Evolutionary conservation across 1,140 invertebrate species (phyloP).

Genomic region (Drosophila punjabiensis): DNA sequence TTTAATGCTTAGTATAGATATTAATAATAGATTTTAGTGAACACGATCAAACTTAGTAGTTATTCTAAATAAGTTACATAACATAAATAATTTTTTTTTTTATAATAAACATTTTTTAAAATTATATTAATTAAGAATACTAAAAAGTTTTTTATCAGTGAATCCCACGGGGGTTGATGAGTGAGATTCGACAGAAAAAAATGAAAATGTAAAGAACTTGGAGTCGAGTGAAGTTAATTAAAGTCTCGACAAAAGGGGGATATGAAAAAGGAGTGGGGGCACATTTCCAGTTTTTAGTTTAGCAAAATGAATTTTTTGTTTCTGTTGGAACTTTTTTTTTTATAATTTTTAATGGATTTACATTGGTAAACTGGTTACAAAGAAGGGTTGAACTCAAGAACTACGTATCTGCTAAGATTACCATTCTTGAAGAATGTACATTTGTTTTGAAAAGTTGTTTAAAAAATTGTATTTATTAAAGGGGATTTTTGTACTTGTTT

Average conservation of each 20-base stretch:
- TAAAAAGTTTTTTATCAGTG: neutral
- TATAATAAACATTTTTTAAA: neutral
- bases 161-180: slow-evolving; percentile 25
- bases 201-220: slow-evolving; percentile 34
- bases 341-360: slow-evolving; percentile 14
- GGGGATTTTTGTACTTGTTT: no score
- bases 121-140: neutral
- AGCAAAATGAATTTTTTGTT: slow-evolving; percentile 11
- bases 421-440: neutral
- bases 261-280: slow-evolving; percentile 21
- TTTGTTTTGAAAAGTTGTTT: no score
- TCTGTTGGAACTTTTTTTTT: neutral
- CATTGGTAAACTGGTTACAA: slow-evolving; percentile 6
- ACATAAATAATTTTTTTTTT: neutral
- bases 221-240: slow-evolving; percentile 68
- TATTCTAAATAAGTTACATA: no score
- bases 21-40: no score
- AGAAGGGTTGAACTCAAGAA: neutral
- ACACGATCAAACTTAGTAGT: no score
- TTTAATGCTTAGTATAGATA: no score
- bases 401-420: neutral
- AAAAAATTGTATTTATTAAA: no score
- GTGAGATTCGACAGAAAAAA: slow-evolving; percentile 27
- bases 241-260: slow-evolving; percentile 36
- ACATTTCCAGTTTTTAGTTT: slow-evolving; percentile 47